phyloP scores from a whole-genome alignment of 2,797 vertebrate species.

The Schizopygopsis malacanthus region DNA sequence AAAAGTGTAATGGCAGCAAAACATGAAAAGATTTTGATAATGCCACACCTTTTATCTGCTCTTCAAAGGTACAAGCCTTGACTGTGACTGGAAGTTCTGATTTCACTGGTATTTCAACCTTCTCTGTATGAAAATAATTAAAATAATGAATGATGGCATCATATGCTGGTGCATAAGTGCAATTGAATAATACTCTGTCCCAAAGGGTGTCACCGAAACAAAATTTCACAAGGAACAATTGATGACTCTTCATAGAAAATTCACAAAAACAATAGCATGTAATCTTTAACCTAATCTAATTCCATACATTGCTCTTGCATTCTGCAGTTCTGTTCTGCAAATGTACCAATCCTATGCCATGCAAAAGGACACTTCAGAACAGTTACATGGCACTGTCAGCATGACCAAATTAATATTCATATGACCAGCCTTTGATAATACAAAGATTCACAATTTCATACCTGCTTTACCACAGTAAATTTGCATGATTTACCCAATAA shows the following conservation, averaged over 20 bases:
- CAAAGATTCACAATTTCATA: not conserved
- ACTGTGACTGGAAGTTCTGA: slow-evolving; percentile 88
- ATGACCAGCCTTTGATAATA: not conserved
- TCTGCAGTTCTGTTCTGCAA: not conserved
- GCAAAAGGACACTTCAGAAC: not conserved
- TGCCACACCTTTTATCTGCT: slow-evolving; percentile 88
- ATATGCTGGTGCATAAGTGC: not conserved
- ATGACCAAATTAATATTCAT: not conserved
- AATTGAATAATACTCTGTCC: not conserved
- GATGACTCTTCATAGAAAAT: not conserved
- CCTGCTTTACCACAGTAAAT: not conserved
- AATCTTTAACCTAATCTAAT: not conserved
- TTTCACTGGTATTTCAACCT: slow-evolving; percentile 87
- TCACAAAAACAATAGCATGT: not conserved
- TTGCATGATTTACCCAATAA: not conserved
- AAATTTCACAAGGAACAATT: not conserved
- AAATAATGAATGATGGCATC: not conserved
- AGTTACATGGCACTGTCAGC: not conserved
- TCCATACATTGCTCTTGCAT: not conserved
- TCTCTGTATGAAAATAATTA: slow-evolving; percentile 71
- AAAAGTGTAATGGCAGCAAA: not conserved
- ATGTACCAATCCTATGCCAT: not conserved
- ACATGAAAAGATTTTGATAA: not conserved
- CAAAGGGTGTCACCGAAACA: not conserved
- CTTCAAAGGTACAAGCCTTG: slow-evolving; percentile 93